Evolutionary conservation across 2,797 vertebrate genomes (phyloP).

Genomic region (Tympanoctomys barrerae): DNA sequence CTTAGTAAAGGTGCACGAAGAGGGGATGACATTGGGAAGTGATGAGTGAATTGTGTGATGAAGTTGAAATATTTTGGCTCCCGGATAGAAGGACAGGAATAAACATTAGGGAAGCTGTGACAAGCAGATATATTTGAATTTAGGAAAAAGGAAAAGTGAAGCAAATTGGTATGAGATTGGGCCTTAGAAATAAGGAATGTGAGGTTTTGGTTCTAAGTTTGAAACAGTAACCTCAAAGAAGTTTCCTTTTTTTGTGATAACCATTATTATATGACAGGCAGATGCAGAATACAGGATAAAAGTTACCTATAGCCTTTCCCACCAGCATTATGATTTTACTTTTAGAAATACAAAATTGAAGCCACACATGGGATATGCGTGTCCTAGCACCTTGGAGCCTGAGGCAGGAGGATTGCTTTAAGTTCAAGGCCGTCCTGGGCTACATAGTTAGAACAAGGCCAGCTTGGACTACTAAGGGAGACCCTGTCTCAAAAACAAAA

Average conservation of each 20-base stretch:
- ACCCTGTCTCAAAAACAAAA: background rate
- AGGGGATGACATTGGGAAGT: background rate
- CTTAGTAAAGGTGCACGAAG: background rate
- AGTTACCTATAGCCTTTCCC: background rate
- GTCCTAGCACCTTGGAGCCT: background rate
- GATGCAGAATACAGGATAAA: constrained; percentile 25
- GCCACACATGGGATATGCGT: background rate
- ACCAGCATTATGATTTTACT: background rate
- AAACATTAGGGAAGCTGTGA: background rate
- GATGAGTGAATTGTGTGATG: background rate
- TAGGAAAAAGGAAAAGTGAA: constrained; percentile 42
- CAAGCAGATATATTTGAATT: constrained; percentile 1
- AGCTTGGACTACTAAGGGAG: background rate
- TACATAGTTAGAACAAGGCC: background rate
- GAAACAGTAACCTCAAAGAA: background rate
- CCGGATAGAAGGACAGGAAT: background rate
- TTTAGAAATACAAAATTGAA: background rate
- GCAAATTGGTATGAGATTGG: background rate
- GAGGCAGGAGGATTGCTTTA: background rate
- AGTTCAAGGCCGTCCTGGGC: background rate
- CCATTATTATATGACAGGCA: constrained; percentile 14
- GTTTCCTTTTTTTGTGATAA: constrained; percentile 40
- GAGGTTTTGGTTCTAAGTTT: constrained; percentile 13
- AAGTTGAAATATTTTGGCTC: background rate
- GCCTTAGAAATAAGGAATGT: constrained; percentile 36